Conservation (phyloP, 2,888 invertebrate species). For the Drosophila siamana region DNA sequence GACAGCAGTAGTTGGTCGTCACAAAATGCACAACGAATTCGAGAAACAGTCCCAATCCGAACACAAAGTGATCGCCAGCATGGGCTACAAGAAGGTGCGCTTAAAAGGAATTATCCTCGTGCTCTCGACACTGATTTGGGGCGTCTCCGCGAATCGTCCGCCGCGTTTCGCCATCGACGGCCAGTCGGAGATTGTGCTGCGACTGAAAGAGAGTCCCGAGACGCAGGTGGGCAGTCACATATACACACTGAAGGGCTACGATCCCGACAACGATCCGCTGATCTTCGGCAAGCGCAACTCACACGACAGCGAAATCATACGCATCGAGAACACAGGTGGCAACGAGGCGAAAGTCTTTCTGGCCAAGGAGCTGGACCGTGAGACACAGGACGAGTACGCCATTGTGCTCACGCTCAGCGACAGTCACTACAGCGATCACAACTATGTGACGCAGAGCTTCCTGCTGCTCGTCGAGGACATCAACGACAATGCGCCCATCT, state of each 20-base stretch:
- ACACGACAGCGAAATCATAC: slow-evolving; percentile 92
- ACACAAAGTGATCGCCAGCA: slow-evolving; percentile 30
- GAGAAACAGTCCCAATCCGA: slow-evolving; percentile 32
- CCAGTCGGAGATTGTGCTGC: slow-evolving; percentile 95
- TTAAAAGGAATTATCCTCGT: slow-evolving; percentile 70
- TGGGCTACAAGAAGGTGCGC: slow-evolving; percentile 79
- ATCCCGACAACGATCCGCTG: slow-evolving; percentile 94
- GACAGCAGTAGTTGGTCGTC: slow-evolving; percentile 42
- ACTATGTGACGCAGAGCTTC: slow-evolving; percentile 95
- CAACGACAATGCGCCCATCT: slow-evolving; percentile 95
- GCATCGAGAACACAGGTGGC: slow-evolving; percentile 92
- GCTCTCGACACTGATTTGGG: slow-evolving; percentile 59
- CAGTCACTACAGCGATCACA: slow-evolving; percentile 93
- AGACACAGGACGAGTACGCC: slow-evolving; percentile 95
- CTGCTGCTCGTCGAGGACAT: slow-evolving; percentile 95
- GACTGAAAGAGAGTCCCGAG: slow-evolving; percentile 94
- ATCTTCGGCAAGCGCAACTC: slow-evolving; percentile 93
- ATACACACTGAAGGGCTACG: slow-evolving; percentile 92
- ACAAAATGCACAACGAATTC: slow-evolving; percentile 65
- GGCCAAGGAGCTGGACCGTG: slow-evolving; percentile 95
- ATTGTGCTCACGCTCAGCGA: slow-evolving; percentile 95
- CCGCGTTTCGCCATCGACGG: slow-evolving; percentile 95
- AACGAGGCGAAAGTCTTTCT: slow-evolving; percentile 95
- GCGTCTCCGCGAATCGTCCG: slow-evolving; percentile 88
- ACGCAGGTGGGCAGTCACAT: slow-evolving; percentile 93